Percentiles rank a stretch among this genome's conserved stretches.
Conservation (phyloP, 2,797 vertebrate species). For the Takifugu ocellatus region DNA sequence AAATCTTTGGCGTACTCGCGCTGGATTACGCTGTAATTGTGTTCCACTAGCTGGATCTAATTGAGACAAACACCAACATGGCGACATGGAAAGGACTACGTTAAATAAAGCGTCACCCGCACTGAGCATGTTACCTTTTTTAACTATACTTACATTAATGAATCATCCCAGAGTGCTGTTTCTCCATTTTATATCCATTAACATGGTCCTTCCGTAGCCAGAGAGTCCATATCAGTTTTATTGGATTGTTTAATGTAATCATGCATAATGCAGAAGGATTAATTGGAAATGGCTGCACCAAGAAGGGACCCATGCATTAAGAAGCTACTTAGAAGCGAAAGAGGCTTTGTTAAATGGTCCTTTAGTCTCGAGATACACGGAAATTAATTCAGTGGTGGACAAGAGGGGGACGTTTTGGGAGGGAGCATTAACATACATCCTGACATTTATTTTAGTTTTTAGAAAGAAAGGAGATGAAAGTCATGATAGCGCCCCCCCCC, state of each 20-base stretch:
- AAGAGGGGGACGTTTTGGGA: constrained; percentile 20
- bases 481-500: too few relatives aligned
- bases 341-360: constrained; percentile 73
- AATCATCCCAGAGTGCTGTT: constrained; percentile 56
- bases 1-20: constrained; percentile 1
- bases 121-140: constrained; percentile 43
- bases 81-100: constrained; percentile 16
- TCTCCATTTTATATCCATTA: constrained; percentile 78
- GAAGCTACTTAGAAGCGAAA: constrained; percentile 72
- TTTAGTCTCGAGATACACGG: constrained; percentile 67
- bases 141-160: constrained; percentile 57
- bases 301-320: constrained; percentile 70
- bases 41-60: constrained; percentile 1
- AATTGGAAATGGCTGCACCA: constrained; percentile 74
- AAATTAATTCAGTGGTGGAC: constrained; percentile 69
- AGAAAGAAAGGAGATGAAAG: too few relatives aligned
- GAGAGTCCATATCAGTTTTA: constrained; percentile 76
- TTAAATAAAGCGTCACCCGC: constrained; percentile 33
- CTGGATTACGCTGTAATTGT: not conserved
- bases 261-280: constrained; percentile 79
- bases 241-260: constrained; percentile 81
- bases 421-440: too few relatives aligned
- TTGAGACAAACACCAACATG: constrained; percentile 17
- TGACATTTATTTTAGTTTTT: too few relatives aligned
- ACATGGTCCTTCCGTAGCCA: constrained; percentile 65